phyloP scores from a whole-genome alignment of 2,888 invertebrate genomes.

The Cordilura impudica region DNA sequence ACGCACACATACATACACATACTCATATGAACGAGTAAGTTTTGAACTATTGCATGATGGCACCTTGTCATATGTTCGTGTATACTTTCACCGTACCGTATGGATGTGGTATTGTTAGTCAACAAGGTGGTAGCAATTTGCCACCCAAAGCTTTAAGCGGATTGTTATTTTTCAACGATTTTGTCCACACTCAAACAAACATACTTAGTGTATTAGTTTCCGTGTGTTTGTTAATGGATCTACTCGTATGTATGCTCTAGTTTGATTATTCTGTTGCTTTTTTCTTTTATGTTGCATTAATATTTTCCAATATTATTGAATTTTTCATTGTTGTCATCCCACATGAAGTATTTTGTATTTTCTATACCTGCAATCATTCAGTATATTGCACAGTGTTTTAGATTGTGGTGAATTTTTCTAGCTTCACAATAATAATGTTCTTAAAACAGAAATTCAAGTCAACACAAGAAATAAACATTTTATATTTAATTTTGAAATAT shows the following conservation, averaged over 20 bases:
- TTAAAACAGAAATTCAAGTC: too few species aligned
- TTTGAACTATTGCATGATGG: constrained; percentile 21
- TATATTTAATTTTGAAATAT: too few species aligned
- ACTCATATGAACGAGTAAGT: background rate
- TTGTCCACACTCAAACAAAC: constrained; percentile 3
- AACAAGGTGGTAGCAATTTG: constrained; percentile 47
- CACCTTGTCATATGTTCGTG: constrained; percentile 21
- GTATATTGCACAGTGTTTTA: constrained; percentile 26
- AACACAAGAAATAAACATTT: too few species aligned
- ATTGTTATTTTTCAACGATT: constrained; percentile 59
- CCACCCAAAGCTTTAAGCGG: constrained; percentile 62
- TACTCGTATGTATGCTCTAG: background rate
- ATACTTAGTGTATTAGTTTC: constrained; percentile 7
- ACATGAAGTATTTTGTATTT: constrained; percentile 55
- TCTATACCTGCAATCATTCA: constrained; percentile 48
- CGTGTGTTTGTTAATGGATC: constrained; percentile 35
- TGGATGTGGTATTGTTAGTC: background rate
- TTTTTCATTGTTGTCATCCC: constrained; percentile 57
- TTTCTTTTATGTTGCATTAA: constrained; percentile 57
- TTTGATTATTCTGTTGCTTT: constrained; percentile 6
- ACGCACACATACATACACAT: background rate
- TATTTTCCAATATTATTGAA: constrained; percentile 60
- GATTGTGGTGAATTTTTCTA: too few species aligned
- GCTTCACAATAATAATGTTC: too few species aligned
- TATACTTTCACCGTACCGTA: too few species aligned